phyloP scores from a whole-genome alignment of 2,888 invertebrate species.

The Calameuta idolon region DNA sequence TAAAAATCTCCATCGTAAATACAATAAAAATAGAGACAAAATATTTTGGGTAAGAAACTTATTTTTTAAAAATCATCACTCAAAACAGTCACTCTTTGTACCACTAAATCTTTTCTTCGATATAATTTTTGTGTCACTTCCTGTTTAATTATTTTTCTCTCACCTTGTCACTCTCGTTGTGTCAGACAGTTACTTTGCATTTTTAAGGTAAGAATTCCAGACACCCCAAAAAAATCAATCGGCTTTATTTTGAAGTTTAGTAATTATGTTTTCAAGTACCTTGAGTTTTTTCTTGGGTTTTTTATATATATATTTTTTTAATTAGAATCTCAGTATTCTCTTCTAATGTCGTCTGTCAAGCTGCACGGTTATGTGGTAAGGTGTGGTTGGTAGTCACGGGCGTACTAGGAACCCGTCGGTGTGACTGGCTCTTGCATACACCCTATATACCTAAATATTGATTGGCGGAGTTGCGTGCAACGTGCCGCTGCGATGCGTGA shows the following conservation, averaged over 20 bases:
- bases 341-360: background rate
- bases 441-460: conserved; percentile 44
- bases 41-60: background rate
- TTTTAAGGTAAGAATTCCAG: background rate
- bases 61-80: background rate
- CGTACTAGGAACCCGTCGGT: conserved; percentile 33
- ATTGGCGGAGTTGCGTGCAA: conserved; percentile 37
- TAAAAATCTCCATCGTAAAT: background rate
- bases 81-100: background rate
- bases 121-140: background rate
- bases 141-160: background rate
- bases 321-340: background rate
- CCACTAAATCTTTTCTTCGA: background rate
- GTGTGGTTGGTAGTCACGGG: conserved; percentile 42
- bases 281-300: background rate
- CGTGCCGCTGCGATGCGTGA: conserved; percentile 5
- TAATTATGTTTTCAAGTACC: background rate
- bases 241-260: background rate
- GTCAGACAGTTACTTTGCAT: background rate
- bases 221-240: background rate
- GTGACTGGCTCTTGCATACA: conserved; percentile 35
- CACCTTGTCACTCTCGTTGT: background rate
- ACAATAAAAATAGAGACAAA: background rate
- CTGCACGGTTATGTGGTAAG: conserved; percentile 21
- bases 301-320: background rate